These are phyloP conservation scores for Hycleus cichorii DNA, from an alignment of 1,140 invertebrate species.

Conservation along the genomic window DNA sequence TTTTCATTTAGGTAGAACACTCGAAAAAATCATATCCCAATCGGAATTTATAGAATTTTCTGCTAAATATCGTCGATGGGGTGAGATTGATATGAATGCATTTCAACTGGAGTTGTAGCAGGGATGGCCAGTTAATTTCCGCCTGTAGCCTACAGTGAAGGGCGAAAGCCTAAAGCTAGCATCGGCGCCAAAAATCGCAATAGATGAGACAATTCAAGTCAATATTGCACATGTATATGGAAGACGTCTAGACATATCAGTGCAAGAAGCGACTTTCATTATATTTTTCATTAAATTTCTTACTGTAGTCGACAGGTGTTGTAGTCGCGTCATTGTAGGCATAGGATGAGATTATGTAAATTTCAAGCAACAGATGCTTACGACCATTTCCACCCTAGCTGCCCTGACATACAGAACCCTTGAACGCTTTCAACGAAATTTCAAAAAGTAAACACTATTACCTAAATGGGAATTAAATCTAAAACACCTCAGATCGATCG, in stretches of 20 bases:
- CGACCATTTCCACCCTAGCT: conserved; percentile 11
- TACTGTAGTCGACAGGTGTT: conserved; percentile 13
- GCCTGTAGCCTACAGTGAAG: neutral
- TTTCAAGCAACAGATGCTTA: conserved; percentile 22
- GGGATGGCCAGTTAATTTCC: conserved; percentile 4
- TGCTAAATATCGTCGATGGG: too few relatives aligned
- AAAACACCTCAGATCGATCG: neutral
- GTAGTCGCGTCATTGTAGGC: conserved; percentile 15
- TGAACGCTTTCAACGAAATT: neutral
- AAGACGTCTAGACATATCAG: neutral
- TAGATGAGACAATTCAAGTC: neutral
- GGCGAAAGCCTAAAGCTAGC: conserved; percentile 5
- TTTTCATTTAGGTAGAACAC: conserved; percentile 12
- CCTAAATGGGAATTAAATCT: conserved; percentile 10
- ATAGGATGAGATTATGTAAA: conserved; percentile 19
- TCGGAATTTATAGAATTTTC: too few relatives aligned
- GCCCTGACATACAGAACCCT: conserved; percentile 2
- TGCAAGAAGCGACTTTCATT: conserved; percentile 4
- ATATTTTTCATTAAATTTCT: conserved; percentile 15
- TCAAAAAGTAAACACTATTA: conserved; percentile 12
- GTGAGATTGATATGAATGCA: too few relatives aligned
- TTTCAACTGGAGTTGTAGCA: too few relatives aligned
- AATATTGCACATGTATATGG: neutral
- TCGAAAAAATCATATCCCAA: too few relatives aligned
- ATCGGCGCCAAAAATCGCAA: conserved; percentile 7